These are phyloP conservation scores for Nomada flava DNA, from an alignment of 2,888 invertebrate species.

Conservation along the genomic window DNA sequence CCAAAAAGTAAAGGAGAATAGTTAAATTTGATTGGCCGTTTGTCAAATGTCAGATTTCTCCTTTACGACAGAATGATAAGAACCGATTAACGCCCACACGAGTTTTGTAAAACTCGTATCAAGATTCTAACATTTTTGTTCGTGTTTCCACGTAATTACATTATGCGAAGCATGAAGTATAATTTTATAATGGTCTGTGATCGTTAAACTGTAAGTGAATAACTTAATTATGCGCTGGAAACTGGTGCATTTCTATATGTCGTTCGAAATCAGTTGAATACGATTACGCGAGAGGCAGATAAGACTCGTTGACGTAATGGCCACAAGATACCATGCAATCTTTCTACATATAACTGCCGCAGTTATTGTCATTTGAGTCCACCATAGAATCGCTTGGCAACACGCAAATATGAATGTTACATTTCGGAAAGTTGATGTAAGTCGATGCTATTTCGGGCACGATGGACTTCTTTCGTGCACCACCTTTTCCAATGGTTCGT, in stretches of 20 bases:
- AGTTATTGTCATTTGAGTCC: slow-evolving; percentile 34
- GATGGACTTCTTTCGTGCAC: neutral
- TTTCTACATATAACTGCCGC: slow-evolving; percentile 11
- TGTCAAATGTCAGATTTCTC: slow-evolving; percentile 13
- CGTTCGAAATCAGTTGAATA: no score
- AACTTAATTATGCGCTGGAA: slow-evolving; percentile 30
- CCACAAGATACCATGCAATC: slow-evolving; percentile 21
- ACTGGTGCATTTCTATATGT: neutral
- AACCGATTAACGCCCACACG: slow-evolving; percentile 8
- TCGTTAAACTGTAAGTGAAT: slow-evolving; percentile 4
- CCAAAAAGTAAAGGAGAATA: neutral
- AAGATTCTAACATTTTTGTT: slow-evolving; percentile 29
- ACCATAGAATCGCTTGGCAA: neutral
- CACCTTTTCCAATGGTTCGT: slow-evolving; percentile 13
- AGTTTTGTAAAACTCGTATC: slow-evolving; percentile 14
- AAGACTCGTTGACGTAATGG: slow-evolving; percentile 12
- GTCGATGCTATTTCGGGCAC: slow-evolving; percentile 11
- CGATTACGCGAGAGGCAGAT: slow-evolving; percentile 27
- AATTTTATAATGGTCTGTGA: neutral
- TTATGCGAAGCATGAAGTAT: neutral
- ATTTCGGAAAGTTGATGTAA: slow-evolving; percentile 12
- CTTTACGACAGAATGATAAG: slow-evolving; percentile 11
- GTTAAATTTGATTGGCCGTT: slow-evolving; percentile 15
- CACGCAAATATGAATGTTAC: neutral
- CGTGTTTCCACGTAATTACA: slow-evolving; percentile 1